Percentiles rank a stretch among this genome's conserved stretches.
These are phyloP conservation scores for Ormyrus rosae DNA, from an alignment of 2,888 invertebrate genomes.

Conservation along the genomic window DNA sequence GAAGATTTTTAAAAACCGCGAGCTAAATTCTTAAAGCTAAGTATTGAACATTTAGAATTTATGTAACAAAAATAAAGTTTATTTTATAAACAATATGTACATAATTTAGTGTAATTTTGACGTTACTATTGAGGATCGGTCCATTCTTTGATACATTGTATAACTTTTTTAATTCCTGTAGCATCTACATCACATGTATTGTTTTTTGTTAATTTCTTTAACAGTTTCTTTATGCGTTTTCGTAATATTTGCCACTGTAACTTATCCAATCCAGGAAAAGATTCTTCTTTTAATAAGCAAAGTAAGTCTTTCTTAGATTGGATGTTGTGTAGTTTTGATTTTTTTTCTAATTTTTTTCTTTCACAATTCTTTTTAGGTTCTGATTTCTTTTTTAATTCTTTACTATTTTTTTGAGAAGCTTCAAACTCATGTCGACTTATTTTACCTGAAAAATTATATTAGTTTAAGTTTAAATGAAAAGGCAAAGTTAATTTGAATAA, in stretches of 20 bases:
- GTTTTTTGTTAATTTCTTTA: constrained; percentile 64
- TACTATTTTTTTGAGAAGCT: constrained; percentile 48
- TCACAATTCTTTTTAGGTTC: not conserved
- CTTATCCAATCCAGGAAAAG: constrained; percentile 74
- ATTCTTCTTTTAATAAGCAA: constrained; percentile 60
- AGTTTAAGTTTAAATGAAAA: no score
- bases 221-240: constrained; percentile 72
- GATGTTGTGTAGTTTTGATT: constrained; percentile 3
- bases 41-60: no score
- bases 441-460: constrained; percentile 25
- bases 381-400: constrained; percentile 39
- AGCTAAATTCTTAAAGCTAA: no score
- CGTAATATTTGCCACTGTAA: constrained; percentile 79
- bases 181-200: constrained; percentile 54
- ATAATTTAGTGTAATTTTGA: not conserved
- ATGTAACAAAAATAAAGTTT: no score
- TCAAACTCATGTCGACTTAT: constrained; percentile 39
- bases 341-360: not conserved
- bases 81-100: no score
- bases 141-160: constrained; percentile 60
- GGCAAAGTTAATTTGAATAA: no score
- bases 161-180: constrained; percentile 59
- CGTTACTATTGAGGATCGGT: constrained; percentile 38
- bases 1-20: no score
- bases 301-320: constrained; percentile 60